A percentile compares a stretch with the other conserved stretches of the same genome.
Conservation (phyloP, 2,797 vertebrate genomes). For the Halcyon smyrnensis region DNA sequence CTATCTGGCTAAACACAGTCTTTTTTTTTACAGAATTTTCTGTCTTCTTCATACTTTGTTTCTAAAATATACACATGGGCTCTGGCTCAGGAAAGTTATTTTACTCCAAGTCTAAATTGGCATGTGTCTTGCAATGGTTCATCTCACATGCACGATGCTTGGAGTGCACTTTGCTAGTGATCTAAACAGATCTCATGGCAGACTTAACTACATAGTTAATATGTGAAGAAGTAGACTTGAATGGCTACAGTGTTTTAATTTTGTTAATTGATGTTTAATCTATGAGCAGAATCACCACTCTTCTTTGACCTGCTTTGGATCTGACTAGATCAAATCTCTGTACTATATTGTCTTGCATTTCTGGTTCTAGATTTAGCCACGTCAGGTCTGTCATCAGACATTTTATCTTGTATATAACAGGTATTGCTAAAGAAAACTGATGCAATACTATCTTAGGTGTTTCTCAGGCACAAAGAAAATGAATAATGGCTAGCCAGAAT, state of each 20-base stretch:
- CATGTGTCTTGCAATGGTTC: background rate
- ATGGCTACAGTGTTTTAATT: background rate
- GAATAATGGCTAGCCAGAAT: background rate
- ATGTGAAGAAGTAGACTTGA: background rate
- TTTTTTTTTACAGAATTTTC: background rate
- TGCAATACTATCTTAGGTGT: background rate
- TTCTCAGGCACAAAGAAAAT: background rate
- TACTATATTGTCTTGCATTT: background rate
- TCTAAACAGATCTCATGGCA: background rate
- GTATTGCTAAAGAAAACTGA: slow-evolving; percentile 29
- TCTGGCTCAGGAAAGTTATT: background rate
- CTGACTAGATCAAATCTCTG: background rate
- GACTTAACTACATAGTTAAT: background rate
- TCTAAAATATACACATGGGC: background rate
- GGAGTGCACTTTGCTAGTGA: background rate
- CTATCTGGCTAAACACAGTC: background rate
- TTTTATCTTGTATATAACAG: background rate
- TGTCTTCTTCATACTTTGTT: background rate
- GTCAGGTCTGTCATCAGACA: accelerated
- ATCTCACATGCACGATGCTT: background rate
- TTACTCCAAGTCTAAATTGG: background rate
- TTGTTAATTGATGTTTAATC: slow-evolving; percentile 56
- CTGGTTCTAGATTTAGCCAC: background rate
- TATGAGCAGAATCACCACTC: background rate
- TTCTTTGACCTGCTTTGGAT: background rate